These are phyloP conservation scores for Chaetops frenatus DNA, from an alignment of 2,113 vertebrate genomes.

Conservation along the genomic window DNA sequence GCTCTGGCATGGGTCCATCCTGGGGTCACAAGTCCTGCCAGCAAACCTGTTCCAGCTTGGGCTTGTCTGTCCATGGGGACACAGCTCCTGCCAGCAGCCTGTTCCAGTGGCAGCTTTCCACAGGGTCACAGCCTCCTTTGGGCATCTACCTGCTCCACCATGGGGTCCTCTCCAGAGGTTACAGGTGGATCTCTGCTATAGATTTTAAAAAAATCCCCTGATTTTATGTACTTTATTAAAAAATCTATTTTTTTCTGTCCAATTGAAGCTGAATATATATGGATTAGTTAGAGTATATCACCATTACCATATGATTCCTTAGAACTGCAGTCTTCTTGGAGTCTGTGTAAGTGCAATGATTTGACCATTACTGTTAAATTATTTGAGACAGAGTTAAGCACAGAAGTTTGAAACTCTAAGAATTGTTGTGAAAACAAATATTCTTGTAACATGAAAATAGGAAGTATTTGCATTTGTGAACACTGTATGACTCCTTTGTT, in stretches of 20 bases:
- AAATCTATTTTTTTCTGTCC: background rate
- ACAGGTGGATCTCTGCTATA: background rate
- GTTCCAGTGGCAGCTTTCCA: background rate
- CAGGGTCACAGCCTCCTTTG: background rate
- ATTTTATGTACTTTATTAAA: background rate
- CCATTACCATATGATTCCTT: background rate
- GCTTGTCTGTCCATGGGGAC: background rate
- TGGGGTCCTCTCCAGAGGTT: too few species aligned
- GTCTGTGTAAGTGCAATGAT: background rate
- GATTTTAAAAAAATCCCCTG: background rate
- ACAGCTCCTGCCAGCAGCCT: background rate
- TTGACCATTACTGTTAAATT: background rate
- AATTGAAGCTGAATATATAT: background rate
- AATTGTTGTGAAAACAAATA: background rate
- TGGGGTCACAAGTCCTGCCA: too few species aligned
- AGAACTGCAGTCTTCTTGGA: background rate
- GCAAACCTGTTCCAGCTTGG: background rate
- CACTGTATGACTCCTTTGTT: background rate
- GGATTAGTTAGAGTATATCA: background rate
- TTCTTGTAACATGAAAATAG: background rate
- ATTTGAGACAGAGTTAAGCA: background rate
- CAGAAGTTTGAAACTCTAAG: background rate
- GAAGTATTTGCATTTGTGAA: background rate
- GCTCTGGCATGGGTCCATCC: fast-evolving
- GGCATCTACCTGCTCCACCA: background rate